A percentile compares a stretch with the other conserved stretches of the same genome.
Conservation (phyloP, 2,888 invertebrate genomes). For the Diplazon laetatorius region DNA sequence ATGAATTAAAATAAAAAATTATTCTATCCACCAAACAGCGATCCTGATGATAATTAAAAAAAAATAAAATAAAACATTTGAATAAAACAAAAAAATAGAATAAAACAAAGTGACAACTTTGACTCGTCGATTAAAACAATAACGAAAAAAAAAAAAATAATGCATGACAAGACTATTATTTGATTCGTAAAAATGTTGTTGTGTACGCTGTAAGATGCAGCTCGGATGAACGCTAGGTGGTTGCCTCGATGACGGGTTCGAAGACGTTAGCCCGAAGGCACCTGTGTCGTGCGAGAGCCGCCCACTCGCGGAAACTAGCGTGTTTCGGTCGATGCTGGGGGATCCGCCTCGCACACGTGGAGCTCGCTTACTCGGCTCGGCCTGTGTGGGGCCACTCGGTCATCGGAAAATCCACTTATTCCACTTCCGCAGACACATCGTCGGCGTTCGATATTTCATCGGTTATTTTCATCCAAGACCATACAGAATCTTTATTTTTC, state of each 20-base stretch:
- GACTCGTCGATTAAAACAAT: too few relatives aligned
- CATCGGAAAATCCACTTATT: conserved; percentile 62
- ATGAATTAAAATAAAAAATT: too few relatives aligned
- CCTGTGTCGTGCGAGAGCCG: conserved; percentile 55
- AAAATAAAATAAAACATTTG: too few relatives aligned
- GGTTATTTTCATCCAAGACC: not conserved
- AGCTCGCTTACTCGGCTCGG: not conserved
- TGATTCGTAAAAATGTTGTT: too few relatives aligned
- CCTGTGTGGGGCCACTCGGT: conserved; percentile 6
- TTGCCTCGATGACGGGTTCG: conserved; percentile 1
- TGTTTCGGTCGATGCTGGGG: conserved; percentile 23
- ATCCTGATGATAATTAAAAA: too few relatives aligned
- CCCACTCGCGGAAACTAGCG: conserved; percentile 59
- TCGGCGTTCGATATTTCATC: not conserved
- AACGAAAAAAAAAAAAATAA: too few relatives aligned
- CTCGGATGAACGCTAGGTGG: conserved; percentile 6
- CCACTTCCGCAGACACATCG: conserved; percentile 26
- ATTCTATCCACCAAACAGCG: too few relatives aligned
- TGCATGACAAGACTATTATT: too few relatives aligned
- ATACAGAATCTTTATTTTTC: too few relatives aligned
- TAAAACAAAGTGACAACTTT: too few relatives aligned
- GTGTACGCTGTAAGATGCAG: too few relatives aligned
- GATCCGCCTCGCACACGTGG: conserved; percentile 34
- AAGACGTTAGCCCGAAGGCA: conserved; percentile 61
- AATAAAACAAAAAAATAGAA: too few relatives aligned